Base-by-base conservation (phyloP, 2,113 vertebrate genomes). In the Asarcornis scutulata region DNA sequence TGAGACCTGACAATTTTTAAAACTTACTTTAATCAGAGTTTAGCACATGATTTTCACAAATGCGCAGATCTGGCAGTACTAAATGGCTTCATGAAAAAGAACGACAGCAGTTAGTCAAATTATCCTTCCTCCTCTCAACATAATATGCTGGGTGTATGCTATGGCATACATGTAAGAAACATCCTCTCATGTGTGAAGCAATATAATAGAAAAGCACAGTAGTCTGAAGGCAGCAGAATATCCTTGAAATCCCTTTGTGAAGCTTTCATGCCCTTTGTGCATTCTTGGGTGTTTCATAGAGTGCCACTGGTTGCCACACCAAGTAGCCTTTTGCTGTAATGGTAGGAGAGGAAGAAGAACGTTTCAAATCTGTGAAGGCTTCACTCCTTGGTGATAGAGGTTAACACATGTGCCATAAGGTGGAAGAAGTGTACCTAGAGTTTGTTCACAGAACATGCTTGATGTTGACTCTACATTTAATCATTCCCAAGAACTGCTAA, bases 161-260 rank as follows among this genome's bases (percentile, higher is more conserved):
- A 38, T 31, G 34, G 56, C 9, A 15, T 27, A 22, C 22, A 25
- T 27, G 22, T 22, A 38, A 29, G 52, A 77, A 52, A 25, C 25
- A 25, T 25, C 55, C 16, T 12, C 17, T 20, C 18, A 17, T 1
- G 1, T 9, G 25, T 3, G 1, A 29, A 52, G 18, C 20, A 11
- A 17, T 9, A 8, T 27, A 40, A 14, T 3, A 42, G 36, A 53
- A 62, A 62, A 69, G 36, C 26, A 53, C 8, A 4, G 52, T 34
- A 32, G 17, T 20, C 9, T 1, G 3, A 62, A 69, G 31, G 32
- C 13, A 21, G 9, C 31, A 58, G 31, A 34, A 40, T 60, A 52
- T 20, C 36, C 20, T 29, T 10, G 25, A 52, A 86, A 68, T 40
- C 11, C 8, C 25, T 21, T 4, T 27, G 18, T 3, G 2, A 77